Percentiles rank a stretch among this genome's conserved stretches.
Conservation (phyloP, 2,797 vertebrate species). For the Melopsittacus undulatus region DNA sequence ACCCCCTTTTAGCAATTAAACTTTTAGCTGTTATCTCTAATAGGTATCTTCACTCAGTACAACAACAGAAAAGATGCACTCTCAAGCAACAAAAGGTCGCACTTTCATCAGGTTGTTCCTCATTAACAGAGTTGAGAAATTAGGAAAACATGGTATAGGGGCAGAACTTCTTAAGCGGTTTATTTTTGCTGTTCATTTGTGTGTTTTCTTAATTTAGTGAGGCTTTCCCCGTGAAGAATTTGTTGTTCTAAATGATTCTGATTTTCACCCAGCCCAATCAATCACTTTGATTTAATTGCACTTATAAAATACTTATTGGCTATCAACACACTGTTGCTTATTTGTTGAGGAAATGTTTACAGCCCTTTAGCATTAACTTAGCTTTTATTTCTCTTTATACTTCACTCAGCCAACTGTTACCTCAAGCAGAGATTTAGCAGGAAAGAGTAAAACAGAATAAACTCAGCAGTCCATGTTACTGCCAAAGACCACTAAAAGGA, state of each 20-base stretch:
- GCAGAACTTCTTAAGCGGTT: constrained; percentile 10
- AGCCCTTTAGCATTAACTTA: constrained; percentile 46
- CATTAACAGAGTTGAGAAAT: not conserved
- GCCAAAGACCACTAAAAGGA: constrained; percentile 36
- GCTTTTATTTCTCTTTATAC: constrained; percentile 31
- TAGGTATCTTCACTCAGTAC: not conserved
- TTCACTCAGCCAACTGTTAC: constrained; percentile 15
- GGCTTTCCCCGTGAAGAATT: not conserved
- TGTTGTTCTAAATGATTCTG: constrained; percentile 39
- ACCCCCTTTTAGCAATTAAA: not conserved
- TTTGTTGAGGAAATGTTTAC: constrained; percentile 52
- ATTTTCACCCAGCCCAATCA: constrained; percentile 50
- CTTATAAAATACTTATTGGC: constrained; percentile 63
- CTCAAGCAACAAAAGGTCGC: not conserved
- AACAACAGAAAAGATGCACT: not conserved
- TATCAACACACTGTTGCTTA: constrained; percentile 55
- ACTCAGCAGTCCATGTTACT: not conserved
- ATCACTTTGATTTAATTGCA: constrained; percentile 66
- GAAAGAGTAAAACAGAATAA: constrained; percentile 30
- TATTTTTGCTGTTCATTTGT: not conserved
- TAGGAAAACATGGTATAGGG: not conserved
- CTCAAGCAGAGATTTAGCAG: constrained; percentile 5
- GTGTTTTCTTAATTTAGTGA: constrained; percentile 56
- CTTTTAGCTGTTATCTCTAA: not conserved
- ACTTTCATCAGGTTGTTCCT: not conserved